Evolutionary conservation across 2,113 vertebrate species (phyloP), one percentile per base, ranked within the genome.

Genomic region (Gallinago media): DNA sequence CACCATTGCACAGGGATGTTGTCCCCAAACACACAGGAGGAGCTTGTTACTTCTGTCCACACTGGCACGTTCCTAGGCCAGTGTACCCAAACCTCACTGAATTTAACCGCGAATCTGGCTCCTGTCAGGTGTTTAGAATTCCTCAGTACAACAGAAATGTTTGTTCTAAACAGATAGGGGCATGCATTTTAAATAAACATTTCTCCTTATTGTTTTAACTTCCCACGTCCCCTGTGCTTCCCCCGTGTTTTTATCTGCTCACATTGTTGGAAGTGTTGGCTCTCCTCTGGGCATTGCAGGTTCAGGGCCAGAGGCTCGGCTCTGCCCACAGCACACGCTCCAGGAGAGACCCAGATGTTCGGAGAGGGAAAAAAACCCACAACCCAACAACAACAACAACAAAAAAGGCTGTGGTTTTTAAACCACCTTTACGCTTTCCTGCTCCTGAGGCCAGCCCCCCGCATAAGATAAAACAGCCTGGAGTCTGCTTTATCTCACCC

Each of bases 331-430:
- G 62, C 59, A 62, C 49, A 16, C 9, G 3, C 63, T 62, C 36
- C 75, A 89, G 78, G 50, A 86, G 85, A 83, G 85, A 62, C 82
- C 94, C 94, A 95, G 90, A 86, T 93, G 85, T 94, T 94, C 12
- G 0, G n/a, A 61, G 49, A 26, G 7, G 49, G 67, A 63, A 78
- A 56, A 50, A 23, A 19, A 34, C 36, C 22, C 16, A 70, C 36
- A 49, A 61, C 27, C 62, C 44, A 44, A 32, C 31, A 87, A 75
- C 44, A 73, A 75, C 59, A 56, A 56, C 31, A 80, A 52, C 63
- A 38, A 80, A 44, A 76, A 46, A 66, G n/a, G 3, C 72, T 65
- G 91, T 36, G 80, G 5, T 67, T 94, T 95, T 95, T 70, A 90
- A 92, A 78, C 94, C 72, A 88, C 88, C 85, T 96, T 95, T 88